phyloP scores from a whole-genome alignment of 1,140 invertebrate genomes.

The Drosophila watanabei region DNA sequence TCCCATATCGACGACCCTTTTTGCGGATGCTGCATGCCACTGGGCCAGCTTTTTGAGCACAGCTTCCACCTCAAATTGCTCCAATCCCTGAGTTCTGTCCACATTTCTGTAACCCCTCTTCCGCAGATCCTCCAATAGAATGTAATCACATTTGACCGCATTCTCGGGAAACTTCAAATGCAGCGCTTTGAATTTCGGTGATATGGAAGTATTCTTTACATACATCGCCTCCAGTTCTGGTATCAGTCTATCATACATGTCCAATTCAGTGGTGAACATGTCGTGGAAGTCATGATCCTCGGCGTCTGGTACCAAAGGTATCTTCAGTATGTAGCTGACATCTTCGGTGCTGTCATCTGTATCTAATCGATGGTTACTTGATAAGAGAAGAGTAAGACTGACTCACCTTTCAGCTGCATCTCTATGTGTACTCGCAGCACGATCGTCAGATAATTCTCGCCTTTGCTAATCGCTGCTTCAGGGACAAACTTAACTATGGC shows the following conservation, averaged over 20 bases:
- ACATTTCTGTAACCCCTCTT: constrained; percentile 77
- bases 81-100: constrained; percentile 86
- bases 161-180: constrained; percentile 51
- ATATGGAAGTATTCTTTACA: constrained; percentile 55
- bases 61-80: constrained; percentile 85
- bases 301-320: constrained; percentile 58
- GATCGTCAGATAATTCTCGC: constrained; percentile 75
- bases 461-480: constrained; percentile 55
- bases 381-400: neutral
- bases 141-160: constrained; percentile 58
- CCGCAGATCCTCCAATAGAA: constrained; percentile 64
- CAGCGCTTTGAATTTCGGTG: constrained; percentile 56
- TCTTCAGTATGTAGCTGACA: constrained; percentile 66
- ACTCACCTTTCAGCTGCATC: constrained; percentile 62
- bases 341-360: constrained; percentile 53
- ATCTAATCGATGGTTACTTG: constrained; percentile 3
- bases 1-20: constrained; percentile 49
- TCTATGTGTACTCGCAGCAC: constrained; percentile 65
- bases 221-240: constrained; percentile 62
- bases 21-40: constrained; percentile 86
- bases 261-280: constrained; percentile 51
- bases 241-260: constrained; percentile 69
- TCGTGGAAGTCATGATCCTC: constrained; percentile 61
- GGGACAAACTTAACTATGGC: constrained; percentile 50
- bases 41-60: constrained; percentile 87